These are phyloP conservation scores for Cylloceria caligata DNA, from an alignment of 2,888 invertebrate genomes.

Conservation along the genomic window DNA sequence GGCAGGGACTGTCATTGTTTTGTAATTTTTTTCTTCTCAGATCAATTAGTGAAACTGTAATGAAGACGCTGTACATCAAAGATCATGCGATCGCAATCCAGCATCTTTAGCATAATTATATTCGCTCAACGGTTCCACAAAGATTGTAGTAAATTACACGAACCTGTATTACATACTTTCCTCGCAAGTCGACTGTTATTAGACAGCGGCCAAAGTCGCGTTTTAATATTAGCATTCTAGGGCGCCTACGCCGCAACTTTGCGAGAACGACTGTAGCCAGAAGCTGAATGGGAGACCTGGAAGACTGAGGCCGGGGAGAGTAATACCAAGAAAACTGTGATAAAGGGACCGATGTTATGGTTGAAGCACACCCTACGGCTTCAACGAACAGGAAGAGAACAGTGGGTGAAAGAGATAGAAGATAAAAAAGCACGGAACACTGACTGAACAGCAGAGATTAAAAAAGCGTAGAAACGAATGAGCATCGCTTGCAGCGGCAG, in stretches of 20 bases:
- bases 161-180: neutral
- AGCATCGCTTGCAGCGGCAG: conserved; percentile 76
- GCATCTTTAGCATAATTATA: neutral
- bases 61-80: neutral
- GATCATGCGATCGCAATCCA: neutral
- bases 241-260: conserved; percentile 44
- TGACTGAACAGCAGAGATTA: conserved; percentile 70
- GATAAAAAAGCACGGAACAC: conserved; percentile 23
- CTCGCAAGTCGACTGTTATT: conserved; percentile 30
- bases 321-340: conserved; percentile 49
- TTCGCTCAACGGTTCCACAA: neutral
- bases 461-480: conserved; percentile 76
- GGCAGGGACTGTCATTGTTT: neutral
- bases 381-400: conserved; percentile 35
- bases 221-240: conserved; percentile 37
- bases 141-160: conserved; percentile 17
- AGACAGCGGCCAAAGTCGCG: conserved; percentile 41
- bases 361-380: conserved; percentile 50
- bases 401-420: conserved; percentile 1
- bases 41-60: neutral
- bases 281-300: conserved; percentile 44
- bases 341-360: conserved; percentile 56
- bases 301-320: conserved; percentile 32
- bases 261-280: conserved; percentile 41
- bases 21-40: neutral